Evolutionary conservation across 2,888 invertebrate species (phyloP).

Genomic region (Cacoxenus indagator): DNA sequence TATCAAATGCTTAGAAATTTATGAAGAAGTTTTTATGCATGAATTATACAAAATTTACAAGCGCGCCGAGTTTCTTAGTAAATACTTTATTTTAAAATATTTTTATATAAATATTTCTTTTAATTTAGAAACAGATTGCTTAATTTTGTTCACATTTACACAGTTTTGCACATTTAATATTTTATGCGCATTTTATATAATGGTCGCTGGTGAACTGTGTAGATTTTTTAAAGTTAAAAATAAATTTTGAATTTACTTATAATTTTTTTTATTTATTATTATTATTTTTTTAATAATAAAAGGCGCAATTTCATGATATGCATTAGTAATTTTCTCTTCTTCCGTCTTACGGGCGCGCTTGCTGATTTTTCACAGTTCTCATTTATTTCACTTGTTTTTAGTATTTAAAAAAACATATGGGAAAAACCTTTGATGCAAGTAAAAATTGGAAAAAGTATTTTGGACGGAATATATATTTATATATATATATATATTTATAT

Average conservation of each 20-base stretch:
- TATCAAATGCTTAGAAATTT: conserved; percentile 21
- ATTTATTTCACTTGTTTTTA: conserved; percentile 8
- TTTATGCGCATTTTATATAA: neutral
- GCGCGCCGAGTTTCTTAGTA: neutral
- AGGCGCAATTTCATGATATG: conserved; percentile 71
- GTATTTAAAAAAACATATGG: conserved; percentile 62
- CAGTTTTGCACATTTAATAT: conserved; percentile 12
- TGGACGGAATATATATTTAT: conserved; percentile 69
- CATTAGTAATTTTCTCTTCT: conserved; percentile 60
- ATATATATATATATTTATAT: conserved; percentile 36
- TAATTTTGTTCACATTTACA: conserved; percentile 18
- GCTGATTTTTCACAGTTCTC: conserved; percentile 13
- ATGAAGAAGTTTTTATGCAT: conserved; percentile 18
- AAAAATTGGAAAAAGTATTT: conserved; percentile 61
- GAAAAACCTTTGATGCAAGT: too few species aligned
- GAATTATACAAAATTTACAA: conserved; percentile 21
- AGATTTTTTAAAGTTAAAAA: conserved; percentile 37
- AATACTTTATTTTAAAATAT: conserved; percentile 27
- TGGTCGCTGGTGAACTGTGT: too few species aligned
- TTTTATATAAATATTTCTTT: neutral
- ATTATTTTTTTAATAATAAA: conserved; percentile 49
- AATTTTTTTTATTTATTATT: conserved; percentile 47
- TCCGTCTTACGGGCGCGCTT: conserved; percentile 21
- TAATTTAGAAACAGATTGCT: conserved; percentile 26
- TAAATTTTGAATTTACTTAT: conserved; percentile 57